Base-by-base conservation (phyloP, 2,113 vertebrate species). In the Sinosuthora webbiana region DNA sequence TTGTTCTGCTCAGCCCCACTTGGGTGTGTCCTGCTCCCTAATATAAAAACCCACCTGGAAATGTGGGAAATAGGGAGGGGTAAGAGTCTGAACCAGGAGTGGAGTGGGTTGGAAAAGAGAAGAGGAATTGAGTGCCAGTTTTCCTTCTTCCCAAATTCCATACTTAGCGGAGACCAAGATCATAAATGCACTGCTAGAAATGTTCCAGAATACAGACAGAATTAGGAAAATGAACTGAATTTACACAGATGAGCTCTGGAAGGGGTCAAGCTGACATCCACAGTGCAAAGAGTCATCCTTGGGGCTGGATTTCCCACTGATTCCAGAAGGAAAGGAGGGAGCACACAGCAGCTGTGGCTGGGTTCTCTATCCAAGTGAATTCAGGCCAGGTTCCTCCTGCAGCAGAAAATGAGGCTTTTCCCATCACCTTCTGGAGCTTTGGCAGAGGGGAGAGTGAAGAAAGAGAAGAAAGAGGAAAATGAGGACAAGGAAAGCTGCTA, bases 311-410 rank as follows among this genome's bases (percentile, higher is more conserved):
- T n/a, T 80, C 16, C 30, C n/a, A 28, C 4, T 3, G 1, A 3
- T 30, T 80, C 33, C 62, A n/a, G 76, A 14, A 50, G 11, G 5
- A 33, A 33, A 68, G 76, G 28, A 88, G 24, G 69, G 59, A 83
- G 55, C 53, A 49, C 59, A 18, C 10, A 16, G 28, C 11, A 22
- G 9, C 44, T 64, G 14, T 8, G 41, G 35, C 7, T 27, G 56
- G 18, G 39, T 3, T 31, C 11, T 45, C 53, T 35, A 4, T 13
- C 16, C 6, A 0, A 13, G 24, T 5, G 24, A 20, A 1, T 17
- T 35, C 30, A 39, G 18, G 7, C 3, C 68, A 53, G 28, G 24
- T 14, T 76, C 23, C 11, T 27, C 41, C 59, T 31, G 16, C 28
- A 42, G 31, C 23, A 62, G 73, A 50, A 90, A 76, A 55, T 1